phyloP scores from a whole-genome alignment of 2,113 vertebrate species.

The Hypomesus transpacificus region DNA sequence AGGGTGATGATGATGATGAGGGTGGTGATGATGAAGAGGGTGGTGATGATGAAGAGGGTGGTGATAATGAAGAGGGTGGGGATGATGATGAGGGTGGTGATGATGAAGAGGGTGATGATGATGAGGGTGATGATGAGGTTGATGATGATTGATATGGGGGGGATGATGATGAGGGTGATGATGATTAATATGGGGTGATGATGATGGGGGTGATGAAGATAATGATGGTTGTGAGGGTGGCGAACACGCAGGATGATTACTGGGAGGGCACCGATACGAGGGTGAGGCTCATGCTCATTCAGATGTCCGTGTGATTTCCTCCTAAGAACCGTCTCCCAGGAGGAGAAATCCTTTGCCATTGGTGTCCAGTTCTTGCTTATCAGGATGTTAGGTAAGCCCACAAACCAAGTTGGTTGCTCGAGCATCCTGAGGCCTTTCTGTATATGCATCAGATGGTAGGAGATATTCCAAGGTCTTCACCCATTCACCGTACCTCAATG shows the following conservation, averaged over 20 bases:
- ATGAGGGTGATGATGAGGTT: constrained; percentile 60
- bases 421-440: background rate
- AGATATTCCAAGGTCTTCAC: too few relatives aligned
- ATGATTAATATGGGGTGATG: constrained; percentile 22
- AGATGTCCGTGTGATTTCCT: constrained; percentile 31
- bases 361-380: constrained; percentile 80
- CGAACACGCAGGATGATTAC: constrained; percentile 47
- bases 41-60: too few relatives aligned
- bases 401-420: background rate
- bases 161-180: constrained; percentile 75
- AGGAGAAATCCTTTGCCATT: constrained; percentile 80
- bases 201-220: background rate
- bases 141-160: constrained; percentile 58
- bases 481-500: too few relatives aligned
- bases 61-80: too few relatives aligned
- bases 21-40: too few relatives aligned
- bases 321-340: constrained; percentile 74
- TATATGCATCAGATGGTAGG: background rate
- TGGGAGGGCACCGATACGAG: too few relatives aligned
- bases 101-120: background rate
- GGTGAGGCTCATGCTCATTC: too few relatives aligned
- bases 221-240: background rate
- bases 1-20: background rate
- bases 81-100: too few relatives aligned
- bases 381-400: constrained; percentile 74